A percentile compares a stretch with the other conserved stretches of the same genome.
Evolutionary conservation across 2,113 vertebrate species (phyloP).

Genomic region (Oreochromis aureus): DNA sequence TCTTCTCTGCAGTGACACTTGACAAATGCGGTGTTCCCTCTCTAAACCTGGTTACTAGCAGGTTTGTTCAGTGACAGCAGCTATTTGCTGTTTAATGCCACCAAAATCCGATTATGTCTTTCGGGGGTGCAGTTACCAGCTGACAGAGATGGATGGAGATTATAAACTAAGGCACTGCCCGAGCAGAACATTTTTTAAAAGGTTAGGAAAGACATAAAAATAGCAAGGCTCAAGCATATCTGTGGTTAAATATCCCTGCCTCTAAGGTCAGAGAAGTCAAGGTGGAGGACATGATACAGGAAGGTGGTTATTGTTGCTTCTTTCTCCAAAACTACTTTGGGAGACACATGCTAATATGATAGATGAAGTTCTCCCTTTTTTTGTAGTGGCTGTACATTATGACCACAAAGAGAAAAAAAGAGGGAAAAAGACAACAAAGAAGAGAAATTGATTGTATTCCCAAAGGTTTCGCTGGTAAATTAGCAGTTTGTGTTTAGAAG

Average conservation of each 20-base stretch:
- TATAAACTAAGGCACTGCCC: constrained; percentile 46
- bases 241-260: constrained; percentile 36
- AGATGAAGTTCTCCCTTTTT: not conserved
- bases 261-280: constrained; percentile 48
- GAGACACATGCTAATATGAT: not conserved
- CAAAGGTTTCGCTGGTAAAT: not conserved
- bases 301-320: not conserved
- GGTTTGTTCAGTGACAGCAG: constrained; percentile 51
- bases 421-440: not conserved
- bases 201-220: constrained; percentile 62
- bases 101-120: constrained; percentile 72
- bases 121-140: constrained; percentile 16
- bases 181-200: constrained; percentile 56
- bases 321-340: not conserved
- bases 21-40: constrained; percentile 58
- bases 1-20: constrained; percentile 60
- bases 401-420: not conserved
- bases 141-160: constrained; percentile 70
- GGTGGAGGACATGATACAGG: constrained; percentile 27
- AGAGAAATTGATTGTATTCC: not conserved
- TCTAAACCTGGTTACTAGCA: constrained; percentile 65
- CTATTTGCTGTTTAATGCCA: constrained; percentile 66
- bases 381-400: constrained; percentile 12
- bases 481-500: not conserved
- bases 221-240: constrained; percentile 28